phyloP scores from a whole-genome alignment of 2,797 vertebrate genomes.

The Cottoperca gobio region DNA sequence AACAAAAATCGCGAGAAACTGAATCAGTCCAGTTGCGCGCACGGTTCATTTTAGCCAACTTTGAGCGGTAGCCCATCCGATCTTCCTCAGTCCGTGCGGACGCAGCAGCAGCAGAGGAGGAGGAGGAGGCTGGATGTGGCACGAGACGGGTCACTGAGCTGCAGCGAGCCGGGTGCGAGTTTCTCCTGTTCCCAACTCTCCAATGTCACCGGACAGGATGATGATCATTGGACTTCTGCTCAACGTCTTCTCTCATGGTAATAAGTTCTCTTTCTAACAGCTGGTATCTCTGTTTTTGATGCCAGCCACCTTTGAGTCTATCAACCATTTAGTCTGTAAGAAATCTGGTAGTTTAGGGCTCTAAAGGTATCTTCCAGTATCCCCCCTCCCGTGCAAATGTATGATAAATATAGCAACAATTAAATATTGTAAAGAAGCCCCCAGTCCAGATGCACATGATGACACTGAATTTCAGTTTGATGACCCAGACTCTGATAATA shows the following conservation, averaged over 20 bases:
- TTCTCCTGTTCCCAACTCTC: constrained; percentile 54
- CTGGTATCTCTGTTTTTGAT: not conserved
- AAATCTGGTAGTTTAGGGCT: not conserved
- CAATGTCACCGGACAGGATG: constrained; percentile 77
- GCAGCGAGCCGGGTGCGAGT: constrained; percentile 58
- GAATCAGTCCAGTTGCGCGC: constrained; percentile 41
- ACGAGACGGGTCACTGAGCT: constrained; percentile 70
- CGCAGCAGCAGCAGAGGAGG: constrained; percentile 37
- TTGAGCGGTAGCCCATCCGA: constrained; percentile 52
- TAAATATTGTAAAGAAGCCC: not conserved
- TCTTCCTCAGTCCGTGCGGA: constrained; percentile 36
- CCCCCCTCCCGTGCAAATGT: constrained; percentile 2
- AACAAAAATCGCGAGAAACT: constrained; percentile 64
- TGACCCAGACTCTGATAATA: not conserved
- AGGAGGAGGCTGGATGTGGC: constrained; percentile 74
- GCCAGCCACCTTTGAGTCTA: not conserved
- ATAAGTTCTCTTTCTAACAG: constrained; percentile 3
- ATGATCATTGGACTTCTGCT: constrained; percentile 81
- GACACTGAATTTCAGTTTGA: not conserved
- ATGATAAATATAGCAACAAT: not conserved
- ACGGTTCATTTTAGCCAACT: constrained; percentile 72
- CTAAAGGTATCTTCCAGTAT: not conserved
- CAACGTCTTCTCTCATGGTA: constrained; percentile 74
- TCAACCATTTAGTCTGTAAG: not conserved
- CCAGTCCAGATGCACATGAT: not conserved